Conservation (phyloP, 1,140 invertebrate species). For the Drosophila dunni region DNA sequence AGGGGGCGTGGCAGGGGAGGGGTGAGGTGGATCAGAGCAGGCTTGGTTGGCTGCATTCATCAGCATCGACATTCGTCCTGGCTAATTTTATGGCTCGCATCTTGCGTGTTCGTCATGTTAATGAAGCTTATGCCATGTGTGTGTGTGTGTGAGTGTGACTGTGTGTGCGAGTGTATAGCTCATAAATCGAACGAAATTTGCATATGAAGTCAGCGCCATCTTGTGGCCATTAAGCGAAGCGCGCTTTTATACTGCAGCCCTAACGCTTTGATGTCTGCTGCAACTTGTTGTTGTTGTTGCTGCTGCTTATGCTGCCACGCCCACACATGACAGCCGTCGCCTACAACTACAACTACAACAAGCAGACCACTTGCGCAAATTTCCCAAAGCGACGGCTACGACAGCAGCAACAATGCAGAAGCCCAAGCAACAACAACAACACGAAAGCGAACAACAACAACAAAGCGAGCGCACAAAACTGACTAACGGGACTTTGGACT, state of each 20-base stretch:
- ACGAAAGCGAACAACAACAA: slow-evolving; percentile 29
- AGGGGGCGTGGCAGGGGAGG: background rate
- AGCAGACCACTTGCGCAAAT: slow-evolving; percentile 73
- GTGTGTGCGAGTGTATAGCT: slow-evolving; percentile 38
- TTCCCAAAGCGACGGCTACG: slow-evolving; percentile 74
- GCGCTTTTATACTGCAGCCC: slow-evolving; percentile 55
- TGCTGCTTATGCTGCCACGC: slow-evolving; percentile 57
- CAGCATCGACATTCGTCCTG: slow-evolving; percentile 61
- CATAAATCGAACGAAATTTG: slow-evolving; percentile 80
- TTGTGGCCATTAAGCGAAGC: slow-evolving; percentile 62
- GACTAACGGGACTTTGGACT: slow-evolving; percentile 9
- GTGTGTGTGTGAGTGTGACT: slow-evolving; percentile 20
- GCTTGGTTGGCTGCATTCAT: slow-evolving; percentile 58
- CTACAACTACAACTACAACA: slow-evolving; percentile 38
- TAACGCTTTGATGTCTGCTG: slow-evolving; percentile 42
- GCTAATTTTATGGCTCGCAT: slow-evolving; percentile 81
- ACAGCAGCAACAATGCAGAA: slow-evolving; percentile 46
- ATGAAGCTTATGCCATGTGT: slow-evolving; percentile 55
- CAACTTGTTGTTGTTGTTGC: slow-evolving; percentile 27
- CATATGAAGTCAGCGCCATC: slow-evolving; percentile 74
- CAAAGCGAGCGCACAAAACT: slow-evolving; percentile 24
- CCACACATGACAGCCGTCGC: slow-evolving; percentile 47
- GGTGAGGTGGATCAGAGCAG: background rate
- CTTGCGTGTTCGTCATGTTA: slow-evolving; percentile 76
- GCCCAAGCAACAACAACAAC: slow-evolving; percentile 40